Evolutionary conservation across 2,888 invertebrate species (phyloP), one percentile per base, ranked within the genome.

Genomic region (Phaedon cochleariae): DNA sequence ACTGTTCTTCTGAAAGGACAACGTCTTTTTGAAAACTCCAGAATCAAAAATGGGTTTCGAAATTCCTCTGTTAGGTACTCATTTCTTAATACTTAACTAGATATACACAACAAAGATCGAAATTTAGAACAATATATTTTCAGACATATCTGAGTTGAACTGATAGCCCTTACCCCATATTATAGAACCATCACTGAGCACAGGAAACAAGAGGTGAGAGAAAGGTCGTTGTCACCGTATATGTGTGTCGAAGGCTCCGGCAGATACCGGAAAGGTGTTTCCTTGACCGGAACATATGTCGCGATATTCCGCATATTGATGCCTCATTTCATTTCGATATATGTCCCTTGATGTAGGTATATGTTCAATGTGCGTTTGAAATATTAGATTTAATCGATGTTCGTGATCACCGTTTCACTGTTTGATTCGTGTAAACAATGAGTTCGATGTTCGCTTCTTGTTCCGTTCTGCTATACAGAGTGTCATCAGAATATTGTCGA

Each of bases 251-350:
- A 41, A 41, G 41, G 41, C 41, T 41, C 41, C 41, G 15, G n/a
- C 41, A 41, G 41, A 41, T 41, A 64, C 74, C 76, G 76, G 76
- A 76, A 74, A 73, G 72, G 68, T 69, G 74, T 67, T 74, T 73
- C 72, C 73, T 68, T 73, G 72, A 71, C 70, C 74, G 74, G 76
- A 76, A 73, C 72, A 72, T 55, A 59, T 68, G 72, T 67, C 51
- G 67, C 71, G 67, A 70, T 73, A 69, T 65, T 61, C 18, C 66
- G 74, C 71, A 74, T 75, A 74, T 70, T 73, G 68, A 74, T 70
- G 53, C 48, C 29, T 52, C 26, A 46, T 51, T 48, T 61, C 18
- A 12, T 34, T 26, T n/a, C 15, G 21, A 31, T 21, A 54, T 5
- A 26, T 26, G 7, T 26, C 3, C 26, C 26, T 26, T 15, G 10